Evolutionary conservation across 2,113 vertebrate genomes (phyloP), one percentile per base, ranked within the genome.

Genomic region (Picathartes gymnocephalus): DNA sequence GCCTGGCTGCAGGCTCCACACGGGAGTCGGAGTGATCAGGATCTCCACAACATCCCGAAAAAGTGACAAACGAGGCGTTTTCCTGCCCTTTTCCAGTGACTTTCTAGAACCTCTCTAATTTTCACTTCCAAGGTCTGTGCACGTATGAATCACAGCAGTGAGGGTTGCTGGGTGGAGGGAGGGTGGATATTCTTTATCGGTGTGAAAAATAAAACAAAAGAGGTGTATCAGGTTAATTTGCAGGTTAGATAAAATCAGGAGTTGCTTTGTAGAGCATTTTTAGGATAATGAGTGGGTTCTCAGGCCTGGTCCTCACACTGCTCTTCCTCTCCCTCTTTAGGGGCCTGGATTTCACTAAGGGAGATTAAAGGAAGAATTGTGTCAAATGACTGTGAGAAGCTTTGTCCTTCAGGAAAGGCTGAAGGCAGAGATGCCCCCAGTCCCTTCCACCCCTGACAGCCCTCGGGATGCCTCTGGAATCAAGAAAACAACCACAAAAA

Each of bases 11-110:
- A 2, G 11, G 28, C 95, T 95, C 80, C 86, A 92, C 80, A 79
- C 31, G 33, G 92, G 85, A 95, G 81, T 21, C 93, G 94, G 24
- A 90, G 56, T 70, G 25, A 91, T 45, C 62, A 57, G 72, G 39
- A 78, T 54, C 56, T n/a, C 70, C 58, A 50, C 44, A 92, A 33
- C 78, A 51, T 40, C 86, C 88, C 96, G 50, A 20, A 89, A 45
- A 22, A 50, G 23, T 33, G 19, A 91, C 47, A 58, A 95, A 88
- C 56, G 35, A 0, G 0, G 8, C 13, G 5, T 57, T 88, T 89
- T 39, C 70, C 85, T 76, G 60, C 81, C 60, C 13, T 48, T 95
- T 95, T 48, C 70, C 72, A 15, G 73, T 22, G 70, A 20, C 60
- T 96, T 86, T 56, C 9, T 9, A 54, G 27, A 57, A 62, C 40